phyloP scores from a whole-genome alignment of 2,888 invertebrate genomes.

The Pardosa pseudoannulata region DNA sequence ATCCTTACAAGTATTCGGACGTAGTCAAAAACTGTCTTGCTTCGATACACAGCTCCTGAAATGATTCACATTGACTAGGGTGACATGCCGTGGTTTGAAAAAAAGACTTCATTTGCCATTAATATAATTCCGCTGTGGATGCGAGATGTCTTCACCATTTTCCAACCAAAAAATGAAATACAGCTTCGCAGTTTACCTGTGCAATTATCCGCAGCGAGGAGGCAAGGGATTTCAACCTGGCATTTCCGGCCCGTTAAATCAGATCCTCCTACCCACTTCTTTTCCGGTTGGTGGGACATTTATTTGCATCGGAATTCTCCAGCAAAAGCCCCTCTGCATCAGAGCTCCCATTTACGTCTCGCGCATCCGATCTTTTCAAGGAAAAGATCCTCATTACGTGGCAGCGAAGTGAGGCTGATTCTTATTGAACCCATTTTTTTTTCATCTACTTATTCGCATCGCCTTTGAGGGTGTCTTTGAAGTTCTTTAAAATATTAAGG shows the following conservation, averaged over 20 bases:
- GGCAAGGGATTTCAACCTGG: slow-evolving; percentile 24
- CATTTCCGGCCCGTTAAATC: slow-evolving; percentile 56
- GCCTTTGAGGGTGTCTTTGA: no score
- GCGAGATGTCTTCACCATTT: neutral
- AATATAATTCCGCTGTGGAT: neutral
- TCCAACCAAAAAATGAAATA: slow-evolving; percentile 35
- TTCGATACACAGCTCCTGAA: no score
- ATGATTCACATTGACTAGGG: no score
- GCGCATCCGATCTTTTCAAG: slow-evolving; percentile 29
- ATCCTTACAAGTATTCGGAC: no score
- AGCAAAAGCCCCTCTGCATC: slow-evolving; percentile 25
- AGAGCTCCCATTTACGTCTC: slow-evolving; percentile 30
- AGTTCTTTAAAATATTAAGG: no score
- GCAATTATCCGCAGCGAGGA: slow-evolving; percentile 58
- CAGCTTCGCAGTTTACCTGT: slow-evolving; percentile 40
- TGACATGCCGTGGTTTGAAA: no score
- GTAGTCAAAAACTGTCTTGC: no score
- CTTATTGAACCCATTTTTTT: slow-evolving; percentile 5
- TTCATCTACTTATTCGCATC: neutral
- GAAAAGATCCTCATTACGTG: slow-evolving; percentile 39
- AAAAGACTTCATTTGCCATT: no score
- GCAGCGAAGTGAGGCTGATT: slow-evolving; percentile 2
- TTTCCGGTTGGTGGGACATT: slow-evolving; percentile 46
- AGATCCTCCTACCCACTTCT: slow-evolving; percentile 44
- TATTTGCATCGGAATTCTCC: slow-evolving; percentile 48